phyloP scores from a whole-genome alignment of 2,113 vertebrate species.

The Aphelocoma coerulescens region DNA sequence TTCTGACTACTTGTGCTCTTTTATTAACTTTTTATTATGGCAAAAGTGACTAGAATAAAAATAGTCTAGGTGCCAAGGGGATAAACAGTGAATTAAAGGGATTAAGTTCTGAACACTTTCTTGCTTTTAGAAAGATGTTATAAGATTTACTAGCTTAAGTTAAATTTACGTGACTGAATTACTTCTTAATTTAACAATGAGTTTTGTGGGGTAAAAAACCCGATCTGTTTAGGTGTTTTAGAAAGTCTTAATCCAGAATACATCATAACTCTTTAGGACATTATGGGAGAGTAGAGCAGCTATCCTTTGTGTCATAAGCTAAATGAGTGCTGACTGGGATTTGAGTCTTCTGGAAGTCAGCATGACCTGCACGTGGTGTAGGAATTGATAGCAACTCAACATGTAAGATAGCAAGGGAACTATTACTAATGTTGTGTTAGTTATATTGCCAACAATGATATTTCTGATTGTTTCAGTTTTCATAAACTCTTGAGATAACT shows the following conservation, averaged over 20 bases:
- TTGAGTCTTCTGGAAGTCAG: neutral
- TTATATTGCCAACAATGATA: neutral
- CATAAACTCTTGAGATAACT: neutral
- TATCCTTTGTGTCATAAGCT: neutral
- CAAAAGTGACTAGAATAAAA: conserved; percentile 46
- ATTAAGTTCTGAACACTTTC: conserved; percentile 47
- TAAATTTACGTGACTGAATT: conserved; percentile 32
- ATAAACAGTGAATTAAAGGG: conserved; percentile 60
- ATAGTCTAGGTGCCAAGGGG: conserved; percentile 41
- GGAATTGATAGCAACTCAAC: neutral
- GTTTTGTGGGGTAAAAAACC: neutral
- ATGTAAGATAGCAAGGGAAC: neutral
- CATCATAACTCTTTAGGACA: neutral
- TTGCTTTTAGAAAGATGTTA: conserved; percentile 51
- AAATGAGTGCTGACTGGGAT: neutral
- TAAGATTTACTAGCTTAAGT: conserved; percentile 53
- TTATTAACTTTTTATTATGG: conserved; percentile 15
- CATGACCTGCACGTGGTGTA: neutral
- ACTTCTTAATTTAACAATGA: conserved; percentile 28
- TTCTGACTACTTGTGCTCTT: neutral
- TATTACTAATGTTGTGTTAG: neutral
- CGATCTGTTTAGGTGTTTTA: conserved; percentile 9
- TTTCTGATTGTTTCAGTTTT: neutral
- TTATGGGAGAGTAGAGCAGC: neutral
- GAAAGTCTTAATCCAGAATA: neutral